Percentiles rank a stretch among this genome's conserved stretches.
Conservation (phyloP, 2,113 vertebrate species). For the Chaetorhynchus papuensis region DNA sequence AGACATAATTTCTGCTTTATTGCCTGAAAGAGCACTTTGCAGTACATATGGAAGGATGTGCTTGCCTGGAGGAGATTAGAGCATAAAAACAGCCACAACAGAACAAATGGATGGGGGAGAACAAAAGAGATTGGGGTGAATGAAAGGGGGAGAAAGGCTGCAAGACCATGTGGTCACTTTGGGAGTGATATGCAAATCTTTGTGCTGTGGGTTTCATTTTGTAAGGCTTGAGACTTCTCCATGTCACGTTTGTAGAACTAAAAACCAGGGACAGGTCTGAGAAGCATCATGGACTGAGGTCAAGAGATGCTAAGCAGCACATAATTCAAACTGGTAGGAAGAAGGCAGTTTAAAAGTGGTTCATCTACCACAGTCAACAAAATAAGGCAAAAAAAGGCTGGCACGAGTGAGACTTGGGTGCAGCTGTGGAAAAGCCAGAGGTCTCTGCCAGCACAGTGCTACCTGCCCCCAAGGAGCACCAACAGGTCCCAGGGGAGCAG, state of each 20-base stretch:
- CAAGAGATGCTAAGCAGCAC: not conserved
- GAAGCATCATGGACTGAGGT: not conserved
- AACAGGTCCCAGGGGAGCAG: not conserved
- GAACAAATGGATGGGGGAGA: not conserved
- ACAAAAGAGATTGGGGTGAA: not conserved
- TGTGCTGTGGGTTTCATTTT: not conserved
- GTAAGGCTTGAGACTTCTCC: not conserved
- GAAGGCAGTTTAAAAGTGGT: not conserved
- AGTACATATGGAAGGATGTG: not conserved
- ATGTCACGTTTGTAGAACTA: not conserved
- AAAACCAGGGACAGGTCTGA: not conserved
- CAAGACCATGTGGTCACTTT: not conserved
- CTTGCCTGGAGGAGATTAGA: conserved; percentile 2
- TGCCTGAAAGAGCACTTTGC: conserved; percentile 33
- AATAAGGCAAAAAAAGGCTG: not conserved
- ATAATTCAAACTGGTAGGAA: not conserved
- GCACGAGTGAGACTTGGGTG: not conserved
- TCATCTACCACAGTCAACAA: not conserved
- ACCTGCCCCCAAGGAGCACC: not conserved
- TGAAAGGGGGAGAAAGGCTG: not conserved
- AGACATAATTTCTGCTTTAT: not conserved
- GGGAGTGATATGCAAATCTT: not conserved
- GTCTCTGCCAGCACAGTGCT: not conserved
- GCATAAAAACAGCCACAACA: not conserved
- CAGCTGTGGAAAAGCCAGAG: not conserved